phyloP scores from a whole-genome alignment of 1,140 invertebrate species.

The Teleogryllus occipitalis region DNA sequence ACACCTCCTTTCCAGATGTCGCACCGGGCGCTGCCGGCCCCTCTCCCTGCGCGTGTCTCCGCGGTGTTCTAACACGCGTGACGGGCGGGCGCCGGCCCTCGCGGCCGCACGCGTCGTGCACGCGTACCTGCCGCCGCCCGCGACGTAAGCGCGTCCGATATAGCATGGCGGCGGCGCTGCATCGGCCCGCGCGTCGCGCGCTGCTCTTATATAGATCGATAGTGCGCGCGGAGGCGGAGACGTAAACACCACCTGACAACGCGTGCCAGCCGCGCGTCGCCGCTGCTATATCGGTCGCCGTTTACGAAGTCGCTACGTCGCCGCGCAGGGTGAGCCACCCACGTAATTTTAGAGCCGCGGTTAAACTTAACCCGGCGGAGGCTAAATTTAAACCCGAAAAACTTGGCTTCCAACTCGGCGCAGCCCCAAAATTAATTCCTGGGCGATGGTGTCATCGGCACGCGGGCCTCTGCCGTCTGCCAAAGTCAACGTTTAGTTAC shows the following conservation, averaged over 20 bases:
- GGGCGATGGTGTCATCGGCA: conserved; percentile 10
- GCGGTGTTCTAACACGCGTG: too few relatives aligned
- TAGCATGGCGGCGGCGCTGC: neutral
- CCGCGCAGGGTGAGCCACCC: neutral
- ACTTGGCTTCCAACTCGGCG: neutral
- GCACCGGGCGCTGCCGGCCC: too few relatives aligned
- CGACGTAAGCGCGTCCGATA: neutral
- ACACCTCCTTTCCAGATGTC: too few relatives aligned
- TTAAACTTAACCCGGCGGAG: neutral
- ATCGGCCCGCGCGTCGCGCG: neutral
- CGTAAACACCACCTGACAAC: conserved; percentile 8
- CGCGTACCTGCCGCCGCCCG: too few relatives aligned
- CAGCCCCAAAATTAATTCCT: conserved; percentile 13
- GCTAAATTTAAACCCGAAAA: conserved; percentile 7
- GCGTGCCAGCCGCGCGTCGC: neutral
- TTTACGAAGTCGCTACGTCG: too few relatives aligned
- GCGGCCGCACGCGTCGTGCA: too few relatives aligned
- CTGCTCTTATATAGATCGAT: neutral
- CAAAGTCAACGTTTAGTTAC: conserved; percentile 15
- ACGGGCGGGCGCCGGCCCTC: too few relatives aligned
- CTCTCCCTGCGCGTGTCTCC: too few relatives aligned
- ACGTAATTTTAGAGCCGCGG: conserved; percentile 1
- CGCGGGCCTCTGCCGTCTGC: neutral
- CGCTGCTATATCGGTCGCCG: too few relatives aligned
- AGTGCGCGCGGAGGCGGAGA: neutral